Base-by-base conservation (phyloP, 1,140 invertebrate species). In the Panulirus ornatus region DNA sequence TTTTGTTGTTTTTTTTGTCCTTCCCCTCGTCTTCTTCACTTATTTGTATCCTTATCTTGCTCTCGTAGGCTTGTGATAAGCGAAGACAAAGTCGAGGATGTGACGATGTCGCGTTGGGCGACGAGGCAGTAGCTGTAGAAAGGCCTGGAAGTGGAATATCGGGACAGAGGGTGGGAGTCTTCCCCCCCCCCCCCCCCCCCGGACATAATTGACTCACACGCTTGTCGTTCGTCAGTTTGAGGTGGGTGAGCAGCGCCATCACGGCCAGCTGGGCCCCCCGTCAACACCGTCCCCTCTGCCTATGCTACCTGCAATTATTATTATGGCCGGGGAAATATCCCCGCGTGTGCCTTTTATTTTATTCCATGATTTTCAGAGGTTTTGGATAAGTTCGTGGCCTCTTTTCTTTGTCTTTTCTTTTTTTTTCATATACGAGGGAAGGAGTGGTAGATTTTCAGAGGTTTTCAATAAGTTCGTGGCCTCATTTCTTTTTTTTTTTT, bases 281-380 rank as follows among this genome's bases (percentile, higher is more conserved):
- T 66, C 5, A n/a, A n/a, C n/a, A 19, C 27, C 40, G 34, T 3
- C 9, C 51, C 19, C 75, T 36, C 22, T 30, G 51, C 40, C 76
- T 36, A 73, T 82, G 78, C 66, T 88, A 88, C 86, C 86, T 88
- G 86, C 86, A 88, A 88, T 88, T 88, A 88, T 82, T 83, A 54
- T n/a, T n/a, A n/a, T n/a, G n/a, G 34, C 16, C 34, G 22, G 42
- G 44, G 75, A 85, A 75, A 85, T 85, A 75, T 73, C 16, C 66
- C 70, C 84, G 75, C 70, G 84, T 75, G 84, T 75, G 84, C 34
- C 84, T 70, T n/a, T n/a, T 51, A 36, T 85, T 85, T 85, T 85
- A 85, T 85, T 85, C 40, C n/a, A 40, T 42, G 63, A 73, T 73
- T n/a, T 75, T 85, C 44, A 44, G 27, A n/a, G 58, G n/a, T 66